A percentile compares a stretch with the other conserved stretches of the same genome.
Evolutionary conservation across 2,797 vertebrate genomes (phyloP).

Genomic region (Adrianichthys oophorus): DNA sequence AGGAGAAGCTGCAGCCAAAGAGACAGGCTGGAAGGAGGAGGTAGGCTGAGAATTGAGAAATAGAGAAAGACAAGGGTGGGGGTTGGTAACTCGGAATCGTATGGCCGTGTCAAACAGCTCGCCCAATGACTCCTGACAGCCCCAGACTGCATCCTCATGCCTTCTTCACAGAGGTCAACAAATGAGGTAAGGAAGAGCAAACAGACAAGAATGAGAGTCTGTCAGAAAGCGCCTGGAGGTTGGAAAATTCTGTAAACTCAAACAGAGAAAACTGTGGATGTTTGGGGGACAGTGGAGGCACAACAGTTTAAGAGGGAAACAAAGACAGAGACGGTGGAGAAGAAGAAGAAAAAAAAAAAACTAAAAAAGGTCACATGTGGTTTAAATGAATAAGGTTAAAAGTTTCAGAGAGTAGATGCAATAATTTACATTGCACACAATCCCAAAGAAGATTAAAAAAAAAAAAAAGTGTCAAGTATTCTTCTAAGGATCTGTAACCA

Average conservation of each 20-base stretch:
- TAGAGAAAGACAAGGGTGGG: constrained; percentile 26
- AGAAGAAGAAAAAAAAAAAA: constrained; percentile 6
- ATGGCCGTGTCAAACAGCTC: constrained; percentile 48
- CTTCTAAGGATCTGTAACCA: constrained; percentile 17
- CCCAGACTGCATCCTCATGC: constrained; percentile 41
- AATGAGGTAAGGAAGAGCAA: constrained; percentile 51
- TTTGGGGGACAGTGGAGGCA: constrained; percentile 27
- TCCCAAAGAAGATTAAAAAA: constrained; percentile 18
- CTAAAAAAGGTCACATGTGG: constrained; percentile 27
- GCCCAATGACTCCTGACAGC: constrained; percentile 54
- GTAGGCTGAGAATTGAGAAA: constrained; percentile 11
- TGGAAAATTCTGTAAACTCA: constrained; percentile 77
- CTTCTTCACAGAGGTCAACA: constrained; percentile 43
- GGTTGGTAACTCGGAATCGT: constrained; percentile 51
- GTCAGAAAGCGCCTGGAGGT: constrained; percentile 73
- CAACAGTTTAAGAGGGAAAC: constrained; percentile 19
- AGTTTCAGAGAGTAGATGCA: constrained; percentile 25
- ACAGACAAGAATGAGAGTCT: constrained; percentile 57
- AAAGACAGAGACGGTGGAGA: constrained; percentile 8
- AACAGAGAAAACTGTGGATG: constrained; percentile 57
- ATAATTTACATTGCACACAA: constrained; percentile 46
- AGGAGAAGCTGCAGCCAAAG: constrained; percentile 11
- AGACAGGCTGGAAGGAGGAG: constrained; percentile 15
- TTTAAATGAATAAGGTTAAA: constrained; percentile 40
- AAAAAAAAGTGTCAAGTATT: constrained; percentile 7